Percentiles rank a stretch among this genome's conserved stretches.
phyloP scores from a whole-genome alignment of 2,888 invertebrate species.

The Aphodius sticticus region DNA sequence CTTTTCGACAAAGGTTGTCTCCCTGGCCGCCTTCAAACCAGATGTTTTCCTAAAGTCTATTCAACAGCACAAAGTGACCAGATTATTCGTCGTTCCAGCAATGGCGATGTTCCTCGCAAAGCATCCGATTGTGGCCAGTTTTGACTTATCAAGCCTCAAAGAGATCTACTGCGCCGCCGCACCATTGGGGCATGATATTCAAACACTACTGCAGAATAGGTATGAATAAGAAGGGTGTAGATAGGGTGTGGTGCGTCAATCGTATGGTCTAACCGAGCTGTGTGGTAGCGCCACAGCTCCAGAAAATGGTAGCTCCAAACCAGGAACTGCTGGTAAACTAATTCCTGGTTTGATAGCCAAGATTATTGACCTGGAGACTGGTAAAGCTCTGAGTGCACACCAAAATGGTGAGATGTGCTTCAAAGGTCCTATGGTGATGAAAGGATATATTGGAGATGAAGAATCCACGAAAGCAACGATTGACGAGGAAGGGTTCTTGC shows the following conservation, averaged over 20 bases:
- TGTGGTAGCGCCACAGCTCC: conserved; percentile 64
- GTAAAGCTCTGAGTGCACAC: conserved; percentile 62
- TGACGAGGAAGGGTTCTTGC: conserved; percentile 77
- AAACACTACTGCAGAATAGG: conserved; percentile 29
- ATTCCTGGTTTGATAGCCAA: conserved; percentile 68
- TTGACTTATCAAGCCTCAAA: conserved; percentile 72
- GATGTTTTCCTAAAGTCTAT: conserved; percentile 71
- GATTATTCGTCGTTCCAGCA: conserved; percentile 60
- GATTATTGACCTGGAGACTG: conserved; percentile 68
- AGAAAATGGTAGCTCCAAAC: conserved; percentile 53
- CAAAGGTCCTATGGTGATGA: conserved; percentile 65
- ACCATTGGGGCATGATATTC: conserved; percentile 72
- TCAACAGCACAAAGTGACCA: conserved; percentile 61
- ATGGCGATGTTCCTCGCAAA: conserved; percentile 62
- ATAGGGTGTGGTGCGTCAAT: conserved; percentile 64
- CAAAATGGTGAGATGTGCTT: conserved; percentile 82
- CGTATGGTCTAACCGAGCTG: conserved; percentile 78
- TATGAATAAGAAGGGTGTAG: not conserved
- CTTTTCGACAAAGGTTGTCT: conserved; percentile 23
- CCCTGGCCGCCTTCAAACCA: conserved; percentile 19
- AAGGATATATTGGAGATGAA: conserved; percentile 78
- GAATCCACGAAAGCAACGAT: conserved; percentile 69
- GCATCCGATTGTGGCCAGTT: conserved; percentile 57
- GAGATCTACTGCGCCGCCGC: conserved; percentile 78
- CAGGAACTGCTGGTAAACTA: conserved; percentile 70